phyloP scores from a whole-genome alignment of 2,113 vertebrate genomes.

The Ailuropoda melanoleuca region DNA sequence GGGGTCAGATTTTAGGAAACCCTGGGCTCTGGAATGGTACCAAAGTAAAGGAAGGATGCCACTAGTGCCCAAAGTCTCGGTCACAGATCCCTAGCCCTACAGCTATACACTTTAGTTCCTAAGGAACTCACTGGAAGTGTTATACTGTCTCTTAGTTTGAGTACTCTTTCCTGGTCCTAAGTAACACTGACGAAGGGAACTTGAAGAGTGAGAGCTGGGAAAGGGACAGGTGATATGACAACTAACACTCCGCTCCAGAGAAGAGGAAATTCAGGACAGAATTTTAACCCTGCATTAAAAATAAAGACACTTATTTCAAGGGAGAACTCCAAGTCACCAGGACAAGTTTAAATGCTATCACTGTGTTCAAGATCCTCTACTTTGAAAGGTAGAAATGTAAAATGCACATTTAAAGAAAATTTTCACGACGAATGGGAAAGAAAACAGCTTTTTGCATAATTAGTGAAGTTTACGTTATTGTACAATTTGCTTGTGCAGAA shows the following conservation, averaged over 20 bases:
- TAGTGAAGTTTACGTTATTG: background rate
- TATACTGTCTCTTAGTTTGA: background rate
- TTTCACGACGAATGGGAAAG: background rate
- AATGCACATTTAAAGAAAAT: background rate
- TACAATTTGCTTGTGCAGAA: background rate
- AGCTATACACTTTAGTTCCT: background rate
- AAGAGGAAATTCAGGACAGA: background rate
- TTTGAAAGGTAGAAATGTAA: background rate
- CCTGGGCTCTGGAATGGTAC: background rate
- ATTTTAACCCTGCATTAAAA: background rate
- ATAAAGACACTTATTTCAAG: background rate
- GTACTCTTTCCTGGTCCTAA: background rate
- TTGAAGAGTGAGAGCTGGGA: background rate
- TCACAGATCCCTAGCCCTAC: background rate
- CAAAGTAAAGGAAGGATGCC: background rate
- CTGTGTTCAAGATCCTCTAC: background rate
- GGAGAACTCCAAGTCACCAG: background rate
- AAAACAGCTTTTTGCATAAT: background rate
- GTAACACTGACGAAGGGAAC: background rate
- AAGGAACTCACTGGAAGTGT: background rate
- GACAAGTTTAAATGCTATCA: background rate
- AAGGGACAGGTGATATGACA: background rate
- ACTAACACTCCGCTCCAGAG: background rate
- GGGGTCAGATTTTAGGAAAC: background rate
- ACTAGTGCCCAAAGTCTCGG: background rate